Evolutionary conservation across 2,888 invertebrate species (phyloP), one percentile per base, ranked within the genome.

Genomic region (Spisula subtruncata): DNA sequence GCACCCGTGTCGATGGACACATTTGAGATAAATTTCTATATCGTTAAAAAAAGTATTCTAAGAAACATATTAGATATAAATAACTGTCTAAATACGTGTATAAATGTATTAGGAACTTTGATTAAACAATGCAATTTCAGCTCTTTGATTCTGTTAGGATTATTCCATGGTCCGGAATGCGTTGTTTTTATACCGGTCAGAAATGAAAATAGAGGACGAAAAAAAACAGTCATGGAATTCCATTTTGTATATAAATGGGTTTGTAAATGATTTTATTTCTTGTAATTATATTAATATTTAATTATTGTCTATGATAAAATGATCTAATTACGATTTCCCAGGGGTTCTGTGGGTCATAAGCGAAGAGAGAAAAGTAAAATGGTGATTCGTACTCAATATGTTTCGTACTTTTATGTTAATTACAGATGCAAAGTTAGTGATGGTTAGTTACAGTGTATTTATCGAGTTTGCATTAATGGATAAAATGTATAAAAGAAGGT

Each of bases 181-280:
- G 29, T 4, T 16, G 75, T 14, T 18, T 75, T 75, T 75, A 75
- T 14, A 12, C 32, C 16, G 6, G 32, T 6, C 75, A 75, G 75
- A 75, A 75, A 75, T 75, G 35, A 75, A 75, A 75, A 75, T 75
- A 75, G 75, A 75, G 35, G 35, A 32, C 35, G 35, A 75, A 75
- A 71, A 12, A 71, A 8, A 75, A 8, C 32, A 32, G 18, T 75
- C 35, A 75, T 75, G 75, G 75, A 75, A 10, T 35, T 75, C 25
- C 75, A 18, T 35, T 75, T 75, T 32, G 25, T 75, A 1, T 32
- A 25, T 14, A 75, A 75, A 32, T 75, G 32, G 75, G 75, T 75
- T 16, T 32, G 75, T 75, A 32, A 8, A 1, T 75, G 29, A 35
- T 16, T 35, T 10, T 60, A 60, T n/a, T 60, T 51, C 16, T 51